Conservation (phyloP, 1,140 invertebrate genomes). For the Cherax quadricarinatus region DNA sequence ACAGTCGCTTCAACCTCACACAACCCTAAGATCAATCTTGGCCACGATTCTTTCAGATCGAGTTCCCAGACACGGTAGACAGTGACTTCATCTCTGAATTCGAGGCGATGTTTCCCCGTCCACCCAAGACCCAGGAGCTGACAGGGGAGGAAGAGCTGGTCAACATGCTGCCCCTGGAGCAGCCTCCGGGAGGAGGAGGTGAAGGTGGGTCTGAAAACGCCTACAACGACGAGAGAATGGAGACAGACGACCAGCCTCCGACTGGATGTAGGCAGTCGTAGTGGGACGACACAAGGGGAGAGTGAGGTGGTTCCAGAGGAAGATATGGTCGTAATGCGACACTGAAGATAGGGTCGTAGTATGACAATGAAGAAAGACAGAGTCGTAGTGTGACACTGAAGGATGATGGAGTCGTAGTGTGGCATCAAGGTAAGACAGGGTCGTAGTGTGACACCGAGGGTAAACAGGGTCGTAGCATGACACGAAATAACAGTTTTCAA, state of each 20-base stretch:
- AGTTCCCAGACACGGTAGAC: constrained; percentile 90
- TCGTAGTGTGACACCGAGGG: no score
- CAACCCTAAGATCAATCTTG: no score
- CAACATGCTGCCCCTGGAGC: constrained; percentile 43
- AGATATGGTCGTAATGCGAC: no score
- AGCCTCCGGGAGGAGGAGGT: background rate
- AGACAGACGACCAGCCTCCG: constrained; percentile 60
- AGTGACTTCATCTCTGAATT: constrained; percentile 85
- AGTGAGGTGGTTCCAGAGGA: no score
- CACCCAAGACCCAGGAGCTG: background rate
- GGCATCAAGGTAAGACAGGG: no score
- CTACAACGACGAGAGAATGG: constrained; percentile 45
- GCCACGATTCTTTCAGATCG: constrained; percentile 80
- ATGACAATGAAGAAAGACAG: no score
- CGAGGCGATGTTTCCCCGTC: constrained; percentile 88
- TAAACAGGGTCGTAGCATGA: no score
- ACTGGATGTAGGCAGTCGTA: constrained; percentile 65
- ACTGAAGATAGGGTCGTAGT: no score
- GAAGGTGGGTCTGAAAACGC: background rate
- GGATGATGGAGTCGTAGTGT: no score
- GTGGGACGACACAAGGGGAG: background rate
- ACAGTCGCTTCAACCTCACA: no score
- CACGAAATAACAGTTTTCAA: no score
- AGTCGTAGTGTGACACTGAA: no score
- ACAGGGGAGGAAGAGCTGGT: constrained; percentile 60